phyloP scores from a whole-genome alignment of 2,797 vertebrate species.

The Sebastes vulpes region DNA sequence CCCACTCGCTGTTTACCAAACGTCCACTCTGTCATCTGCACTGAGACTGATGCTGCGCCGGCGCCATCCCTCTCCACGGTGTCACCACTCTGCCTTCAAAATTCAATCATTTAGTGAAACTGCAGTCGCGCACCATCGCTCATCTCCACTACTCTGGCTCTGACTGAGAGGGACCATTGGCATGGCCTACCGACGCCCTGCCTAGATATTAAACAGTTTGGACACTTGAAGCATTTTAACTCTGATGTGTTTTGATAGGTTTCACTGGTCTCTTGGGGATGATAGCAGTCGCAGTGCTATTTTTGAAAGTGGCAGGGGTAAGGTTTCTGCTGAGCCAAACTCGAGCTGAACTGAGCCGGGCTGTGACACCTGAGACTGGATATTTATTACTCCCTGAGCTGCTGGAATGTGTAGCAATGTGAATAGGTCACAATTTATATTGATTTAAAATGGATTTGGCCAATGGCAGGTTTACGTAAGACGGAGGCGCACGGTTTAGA shows the following conservation, averaged over 20 bases:
- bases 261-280: constrained; percentile 58
- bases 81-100: constrained; percentile 75
- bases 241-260: constrained; percentile 71
- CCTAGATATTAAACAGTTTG: constrained; percentile 68
- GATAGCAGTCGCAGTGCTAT: constrained; percentile 41
- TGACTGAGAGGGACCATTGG: constrained; percentile 55
- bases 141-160: constrained; percentile 55
- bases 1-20: constrained; percentile 52
- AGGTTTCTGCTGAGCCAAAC: constrained; percentile 11
- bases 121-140: constrained; percentile 59
- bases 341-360: not conserved
- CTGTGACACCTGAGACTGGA: constrained; percentile 18
- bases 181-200: constrained; percentile 44
- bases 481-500: not conserved
- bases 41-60: constrained; percentile 70
- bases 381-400: constrained; percentile 20
- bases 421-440: not conserved
- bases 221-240: constrained; percentile 74
- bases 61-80: constrained; percentile 63
- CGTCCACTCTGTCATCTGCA: constrained; percentile 53
- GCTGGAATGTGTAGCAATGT: not conserved
- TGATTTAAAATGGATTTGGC: constrained; percentile 1
- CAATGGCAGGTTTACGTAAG: not conserved
- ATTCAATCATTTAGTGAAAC: constrained; percentile 81
- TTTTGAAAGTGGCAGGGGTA: constrained; percentile 18